Base-by-base conservation (phyloP, 2,113 vertebrate genomes). In the Nothocercus nigrocapillus region DNA sequence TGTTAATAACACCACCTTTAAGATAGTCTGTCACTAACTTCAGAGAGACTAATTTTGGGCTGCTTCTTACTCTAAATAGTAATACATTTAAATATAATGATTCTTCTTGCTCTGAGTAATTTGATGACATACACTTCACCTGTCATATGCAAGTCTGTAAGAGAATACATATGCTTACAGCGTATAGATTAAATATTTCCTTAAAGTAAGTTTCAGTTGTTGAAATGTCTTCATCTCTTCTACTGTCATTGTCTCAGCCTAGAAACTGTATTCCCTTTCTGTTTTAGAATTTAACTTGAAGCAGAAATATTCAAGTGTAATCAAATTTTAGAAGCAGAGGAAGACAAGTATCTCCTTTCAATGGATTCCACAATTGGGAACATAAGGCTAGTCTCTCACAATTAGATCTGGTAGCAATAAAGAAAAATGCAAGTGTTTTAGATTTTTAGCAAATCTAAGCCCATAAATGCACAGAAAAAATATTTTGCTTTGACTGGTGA, bases 281-380 rank as follows among this genome's bases (percentile, higher is more conserved):
- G 53, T 42, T 95, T 62, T 66, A 66, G 38, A 84, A 68, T 53
- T 30, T 90, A 95, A 93, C 86, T 85, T 92, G 89, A 96, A 95
- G 61, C 66, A 94, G 88, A 96, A 91, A 85, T 73, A 94, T 9
- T 82, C 16, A 70, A 58, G 16, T 90, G 38, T 84, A 96, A 96
- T 96, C 45, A 94, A 82, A 96, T 90, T 94, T 95, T 67, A 83
- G 30, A 59, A 70, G 17, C 22, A 95, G 84, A 68, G 5, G 25
- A 93, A 80, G 62, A 73, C 21, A 92, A 86, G 47, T 82, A 93
- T 84, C 62, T 62, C 59, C 49, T 95, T 96, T 87, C 51, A 85
- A n/a, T 85, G 56, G 76, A 91, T 74, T 69, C 34, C 54, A 83
- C 59, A 91, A 82, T 34, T 28, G 59, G 32, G 62, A 94, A 94